Base-by-base conservation (phyloP, 2,113 vertebrate species). In the Chloroceryle aenea region DNA sequence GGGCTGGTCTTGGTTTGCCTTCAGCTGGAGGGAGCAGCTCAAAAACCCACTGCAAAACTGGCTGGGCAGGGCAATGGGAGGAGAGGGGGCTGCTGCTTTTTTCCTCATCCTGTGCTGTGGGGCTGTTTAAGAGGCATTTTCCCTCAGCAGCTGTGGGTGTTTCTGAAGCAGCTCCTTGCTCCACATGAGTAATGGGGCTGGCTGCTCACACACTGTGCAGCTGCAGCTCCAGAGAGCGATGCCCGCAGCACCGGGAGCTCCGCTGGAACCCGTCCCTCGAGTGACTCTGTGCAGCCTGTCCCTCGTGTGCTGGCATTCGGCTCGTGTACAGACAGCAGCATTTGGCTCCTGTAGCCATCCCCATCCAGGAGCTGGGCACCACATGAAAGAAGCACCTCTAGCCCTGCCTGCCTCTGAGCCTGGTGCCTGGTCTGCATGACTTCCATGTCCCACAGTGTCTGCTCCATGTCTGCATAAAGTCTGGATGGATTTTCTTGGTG, bases 121-220 rank as follows among this genome's bases (percentile, higher is more conserved):
- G 11, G 52, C 68, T 71, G 12, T 47, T 59, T 7, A 16, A 71
- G 91, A 50, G 87, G 58, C 1, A 0, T 85, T 89, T 81, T 71
- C 17, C 27, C 40, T 1, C 3, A 72, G 77, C 93, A 95, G 84
- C 80, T 92, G 69, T 64, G 89, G 89, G 14, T 59, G 32, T 87
- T 89, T 82, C 64, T 91, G 91, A 78, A 84, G 87, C 89, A 79
- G 77, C 91, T 93, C 25, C 79, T 92, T 63, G 68, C 83, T 63
- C 74, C 0, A 3, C 12, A 9, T 95, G 95, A 91, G 77, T 79
- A 45, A 93, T 85, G 84, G 71, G 20, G 71, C 77, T 96, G 87
- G 56, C 83, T 75, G 94, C 91, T 85, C 22, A 5, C 85, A 34
- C 13, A 0, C 56, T 2, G 1, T 34, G 62, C 94, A 97, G 91